Base-by-base conservation (phyloP, 2,888 invertebrate species). In the Agrypnus murinus region DNA sequence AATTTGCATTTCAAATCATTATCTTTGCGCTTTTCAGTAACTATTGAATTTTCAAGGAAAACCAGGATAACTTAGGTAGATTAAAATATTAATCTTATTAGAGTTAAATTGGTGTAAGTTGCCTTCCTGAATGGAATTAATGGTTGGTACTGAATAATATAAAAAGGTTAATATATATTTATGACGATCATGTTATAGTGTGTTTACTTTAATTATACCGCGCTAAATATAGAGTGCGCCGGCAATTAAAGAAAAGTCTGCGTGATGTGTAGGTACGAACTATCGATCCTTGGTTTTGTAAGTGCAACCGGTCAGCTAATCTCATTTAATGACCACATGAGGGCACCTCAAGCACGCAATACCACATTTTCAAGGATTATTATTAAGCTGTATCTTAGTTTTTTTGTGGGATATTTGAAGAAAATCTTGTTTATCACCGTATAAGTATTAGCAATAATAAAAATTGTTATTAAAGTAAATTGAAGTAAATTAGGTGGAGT, bases 301-400 rank as follows among this genome's bases (percentile, higher is more conserved):
- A 76, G 75, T 75, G 74, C 75, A 71, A 71, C 74, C 68, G 76
- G 75, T 73, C 75, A 74, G 75, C 73, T 76, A 76, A 77, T 77
- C 76, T 75, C 65, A 70, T 73, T 76, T 77, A 75, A 77, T 77
- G 76, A 75, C 77, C 72, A 65, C 73, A 65, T 66, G 74, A 64
- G 71, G 71, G 67, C 68, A 58, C 71, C 68, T 58, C 64, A 25
- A 31, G 43, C 64, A 64, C 64, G 64, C 64, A 64, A 64, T 55
- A 55, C 43, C 70, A 25, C 25, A 25, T 25, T 25, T 25, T 25
- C 25, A 25, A 25, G 25, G 25, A 25, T 25, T 25, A 25, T 25
- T 25, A 25, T 25, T 25, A 25, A 25, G 25, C 25, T 25, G 25
- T 25, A 25, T 25, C 25, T 25, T 25, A 25, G 5, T 25, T 25